These are phyloP conservation scores for Scaptomyza caliginosa DNA, from an alignment of 2,888 invertebrate species.

Conservation along the genomic window DNA sequence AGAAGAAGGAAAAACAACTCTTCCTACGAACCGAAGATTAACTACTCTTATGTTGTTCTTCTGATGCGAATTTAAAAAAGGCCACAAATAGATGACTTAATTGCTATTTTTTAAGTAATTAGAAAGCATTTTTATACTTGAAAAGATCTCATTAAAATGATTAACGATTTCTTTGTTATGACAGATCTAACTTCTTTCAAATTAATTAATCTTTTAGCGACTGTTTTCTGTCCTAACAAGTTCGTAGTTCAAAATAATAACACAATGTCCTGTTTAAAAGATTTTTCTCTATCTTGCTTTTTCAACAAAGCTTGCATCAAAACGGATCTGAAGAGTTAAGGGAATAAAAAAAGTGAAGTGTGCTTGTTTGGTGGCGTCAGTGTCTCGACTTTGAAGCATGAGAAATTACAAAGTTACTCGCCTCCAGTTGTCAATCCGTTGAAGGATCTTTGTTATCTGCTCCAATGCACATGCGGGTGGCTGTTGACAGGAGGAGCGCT, in stretches of 20 bases:
- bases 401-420: constrained; percentile 76
- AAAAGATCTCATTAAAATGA: no score
- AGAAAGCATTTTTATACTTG: no score
- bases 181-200: neutral
- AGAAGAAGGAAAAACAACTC: neutral
- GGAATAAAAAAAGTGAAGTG: constrained; percentile 41
- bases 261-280: neutral
- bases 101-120: no score
- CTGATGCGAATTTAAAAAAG: no score
- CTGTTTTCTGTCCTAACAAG: neutral
- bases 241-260: neutral
- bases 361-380: constrained; percentile 54
- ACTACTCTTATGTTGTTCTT: constrained; percentile 22
- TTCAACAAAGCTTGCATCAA: constrained; percentile 5
- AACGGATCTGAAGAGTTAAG: constrained; percentile 27
- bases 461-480: constrained; percentile 79
- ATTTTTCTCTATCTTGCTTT: neutral
- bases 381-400: constrained; percentile 57
- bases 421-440: constrained; percentile 79
- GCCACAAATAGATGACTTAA: no score
- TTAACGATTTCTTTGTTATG: neutral
- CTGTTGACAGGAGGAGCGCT: constrained; percentile 12
- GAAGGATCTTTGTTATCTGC: constrained; percentile 82
- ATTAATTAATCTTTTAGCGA: constrained; percentile 2
- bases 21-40: constrained; percentile 16